Percentiles rank a stretch among this genome's conserved stretches.
These are phyloP conservation scores for Cyrtonyx montezumae DNA, from an alignment of 2,113 vertebrate species.

Conservation along the genomic window DNA sequence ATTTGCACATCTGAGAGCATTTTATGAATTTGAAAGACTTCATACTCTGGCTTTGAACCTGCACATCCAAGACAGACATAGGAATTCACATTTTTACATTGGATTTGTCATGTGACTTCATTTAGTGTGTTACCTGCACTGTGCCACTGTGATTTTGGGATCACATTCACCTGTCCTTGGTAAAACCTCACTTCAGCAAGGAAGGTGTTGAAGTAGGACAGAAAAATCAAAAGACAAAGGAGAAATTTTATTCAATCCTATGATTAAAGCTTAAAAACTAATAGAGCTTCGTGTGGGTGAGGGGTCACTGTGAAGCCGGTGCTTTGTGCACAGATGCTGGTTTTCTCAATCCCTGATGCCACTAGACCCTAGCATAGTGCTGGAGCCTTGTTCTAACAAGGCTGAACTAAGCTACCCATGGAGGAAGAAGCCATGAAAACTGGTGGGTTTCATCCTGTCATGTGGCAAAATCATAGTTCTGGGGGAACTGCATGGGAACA, in stretches of 20 bases:
- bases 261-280: not conserved
- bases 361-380: not conserved
- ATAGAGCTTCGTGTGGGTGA: not conserved
- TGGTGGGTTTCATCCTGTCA: not conserved
- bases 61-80: not conserved
- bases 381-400: not conserved
- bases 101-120: not conserved
- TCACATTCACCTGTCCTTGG: not conserved
- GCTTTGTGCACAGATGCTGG: not conserved
- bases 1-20: not conserved
- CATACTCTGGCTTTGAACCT: not conserved
- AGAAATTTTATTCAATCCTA: not conserved
- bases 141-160: not conserved
- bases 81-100: not conserved
- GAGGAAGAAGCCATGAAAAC: not conserved
- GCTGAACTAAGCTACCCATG: accelerated
- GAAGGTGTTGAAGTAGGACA: not conserved
- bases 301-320: not conserved
- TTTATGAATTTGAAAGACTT: not conserved
- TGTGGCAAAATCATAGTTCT: not conserved
- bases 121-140: not conserved
- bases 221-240: not conserved
- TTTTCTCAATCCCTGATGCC: not conserved
- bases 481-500: not conserved
- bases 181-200: not conserved